A percentile compares a stretch with the other conserved stretches of the same genome.
These are phyloP conservation scores for Sinodicranocentrus sp. DNA, from an alignment of 2,888 invertebrate genomes.

Conservation along the genomic window DNA sequence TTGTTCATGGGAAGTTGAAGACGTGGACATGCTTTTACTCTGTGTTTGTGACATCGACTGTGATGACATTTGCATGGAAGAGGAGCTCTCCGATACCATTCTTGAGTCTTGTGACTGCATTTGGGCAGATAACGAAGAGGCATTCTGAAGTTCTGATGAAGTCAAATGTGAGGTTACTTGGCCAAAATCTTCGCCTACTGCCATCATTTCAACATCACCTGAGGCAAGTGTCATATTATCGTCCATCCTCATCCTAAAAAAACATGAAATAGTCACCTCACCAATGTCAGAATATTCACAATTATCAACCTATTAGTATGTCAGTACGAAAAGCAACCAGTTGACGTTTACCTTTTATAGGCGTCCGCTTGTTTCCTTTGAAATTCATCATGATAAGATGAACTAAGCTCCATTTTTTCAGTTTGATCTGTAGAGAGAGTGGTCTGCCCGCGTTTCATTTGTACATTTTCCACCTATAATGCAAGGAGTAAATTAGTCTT, in stretches of 20 bases:
- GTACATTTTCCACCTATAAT: constrained; percentile 77
- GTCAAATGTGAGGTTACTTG: constrained; percentile 28
- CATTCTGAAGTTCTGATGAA: constrained; percentile 27
- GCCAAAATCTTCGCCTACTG: constrained; percentile 38
- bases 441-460: constrained; percentile 77
- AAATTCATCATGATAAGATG: constrained; percentile 84
- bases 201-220: constrained; percentile 55
- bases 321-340: no score
- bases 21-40: constrained; percentile 39
- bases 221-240: constrained; percentile 51
- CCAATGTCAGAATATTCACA: no score
- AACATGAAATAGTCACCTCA: no score
- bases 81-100: constrained; percentile 2
- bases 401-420: constrained; percentile 79
- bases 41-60: constrained; percentile 59
- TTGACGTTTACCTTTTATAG: constrained; percentile 81
- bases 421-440: constrained; percentile 74
- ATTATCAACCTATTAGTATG: constrained; percentile 66
- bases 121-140: constrained; percentile 28
- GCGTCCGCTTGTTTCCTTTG: constrained; percentile 84
- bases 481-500: no score
- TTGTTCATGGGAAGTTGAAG: constrained; percentile 45
- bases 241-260: constrained; percentile 79
- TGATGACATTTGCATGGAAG: constrained; percentile 30
- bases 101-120: constrained; percentile 12